Evolutionary conservation across 1,140 invertebrate genomes (phyloP).

Genomic region (Reticulitermes speratus): DNA sequence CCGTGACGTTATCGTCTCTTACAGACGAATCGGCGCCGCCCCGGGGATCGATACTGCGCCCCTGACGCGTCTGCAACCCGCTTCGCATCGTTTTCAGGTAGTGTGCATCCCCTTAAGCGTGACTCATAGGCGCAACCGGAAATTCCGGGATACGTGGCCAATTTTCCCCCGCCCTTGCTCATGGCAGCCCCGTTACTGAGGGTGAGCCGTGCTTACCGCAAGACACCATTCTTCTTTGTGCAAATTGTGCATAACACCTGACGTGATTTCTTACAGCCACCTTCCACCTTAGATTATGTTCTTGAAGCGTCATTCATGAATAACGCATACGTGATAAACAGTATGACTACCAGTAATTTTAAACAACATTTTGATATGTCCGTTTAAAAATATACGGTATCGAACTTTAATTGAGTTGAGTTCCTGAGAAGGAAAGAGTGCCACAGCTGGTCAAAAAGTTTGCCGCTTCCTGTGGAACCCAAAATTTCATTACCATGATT

Average conservation of each 20-base stretch:
- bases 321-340: too few species aligned
- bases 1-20: slow-evolving; percentile 41
- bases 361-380: too few species aligned
- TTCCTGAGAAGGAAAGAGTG: too few species aligned
- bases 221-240: neutral
- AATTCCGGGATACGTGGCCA: neutral
- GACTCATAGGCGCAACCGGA: neutral
- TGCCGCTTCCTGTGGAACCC: too few species aligned
- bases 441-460: too few species aligned
- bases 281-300: neutral
- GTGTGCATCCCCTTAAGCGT: neutral
- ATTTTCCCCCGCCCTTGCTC: neutral
- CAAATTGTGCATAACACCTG: neutral
- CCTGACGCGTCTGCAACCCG: slow-evolving; percentile 43
- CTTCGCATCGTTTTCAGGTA: neutral
- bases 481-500: too few species aligned
- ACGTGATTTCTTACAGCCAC: neutral
- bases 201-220: neutral
- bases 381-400: too few species aligned
- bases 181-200: neutral
- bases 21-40: slow-evolving; percentile 50
- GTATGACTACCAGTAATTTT: too few species aligned
- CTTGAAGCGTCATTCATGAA: too few species aligned
- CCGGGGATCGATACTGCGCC: slow-evolving; percentile 49
- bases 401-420: too few species aligned